Evolutionary conservation across 2,797 vertebrate species (phyloP), one percentile per base, ranked within the genome.

Genomic region (Rhinella marina): DNA sequence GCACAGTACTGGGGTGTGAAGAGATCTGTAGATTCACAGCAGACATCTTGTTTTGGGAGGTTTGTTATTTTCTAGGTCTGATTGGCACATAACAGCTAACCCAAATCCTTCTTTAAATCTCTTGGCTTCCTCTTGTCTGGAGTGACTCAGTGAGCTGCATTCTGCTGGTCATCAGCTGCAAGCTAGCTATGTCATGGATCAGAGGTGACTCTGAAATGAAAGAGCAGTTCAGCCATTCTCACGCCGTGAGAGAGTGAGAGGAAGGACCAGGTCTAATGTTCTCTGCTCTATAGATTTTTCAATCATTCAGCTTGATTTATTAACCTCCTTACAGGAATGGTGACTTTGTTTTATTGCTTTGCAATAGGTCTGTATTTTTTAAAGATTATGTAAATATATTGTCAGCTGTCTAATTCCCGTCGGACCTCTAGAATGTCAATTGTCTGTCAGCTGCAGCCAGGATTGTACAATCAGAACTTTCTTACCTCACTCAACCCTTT

Each of bases 51-150:
- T 21, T 90, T 87, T 90, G 3, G 23, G 59, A 1, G 6, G 82
- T 52, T 91, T 90, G 50, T 90, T 90, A 96, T 94, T 95, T 94
- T 91, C 93, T 92, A 91, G 90, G 54, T 93, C 94, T 96, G 95
- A 96, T 94, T 95, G 96, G 95, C 96, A 95, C 94, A 94, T 96
- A 92, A 93, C 92, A 92, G 91, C 95, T 93, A 90, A 92, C 85
- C 75, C 93, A 88, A 92, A 94, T 96, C 92, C 94, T 89, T 16
- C 1, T 66, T 32, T 68, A 79, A 81, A 82, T 87, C 90, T 88
- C 68, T 76, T 48, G 52, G 90, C 89, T 88, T 93, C 92, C 91
- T 88, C 73, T 90, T 84, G 87, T 88, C 1, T 82, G 62, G 27
- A 81, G 82, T 76, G 9, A 50, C 72, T 89, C 52, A 50, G 61